These are phyloP conservation scores for Artibeus lituratus DNA, from an alignment of 2,797 vertebrate species.

Conservation along the genomic window DNA sequence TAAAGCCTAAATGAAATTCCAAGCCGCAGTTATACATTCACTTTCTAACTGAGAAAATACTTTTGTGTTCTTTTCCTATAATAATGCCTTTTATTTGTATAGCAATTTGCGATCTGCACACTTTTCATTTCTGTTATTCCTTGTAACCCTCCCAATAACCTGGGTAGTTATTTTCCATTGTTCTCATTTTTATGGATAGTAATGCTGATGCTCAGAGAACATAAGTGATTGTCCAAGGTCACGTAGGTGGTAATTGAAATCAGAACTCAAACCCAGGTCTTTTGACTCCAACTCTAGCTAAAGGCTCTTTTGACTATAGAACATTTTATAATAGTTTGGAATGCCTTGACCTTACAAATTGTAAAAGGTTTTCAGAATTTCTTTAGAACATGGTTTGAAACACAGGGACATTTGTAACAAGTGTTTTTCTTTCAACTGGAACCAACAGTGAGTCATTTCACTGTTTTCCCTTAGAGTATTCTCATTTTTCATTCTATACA, in stretches of 20 bases:
- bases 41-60: constrained; percentile 25
- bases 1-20: constrained; percentile 7
- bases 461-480: constrained; percentile 43
- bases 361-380: constrained; percentile 45
- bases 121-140: not conserved
- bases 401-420: not conserved
- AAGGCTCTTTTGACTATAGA: constrained; percentile 28
- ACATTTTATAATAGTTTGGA: constrained; percentile 4
- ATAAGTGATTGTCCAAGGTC: constrained; percentile 53
- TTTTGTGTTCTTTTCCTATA: not conserved
- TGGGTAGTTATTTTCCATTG: not conserved
- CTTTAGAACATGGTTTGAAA: constrained; percentile 15
- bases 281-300: constrained; percentile 30
- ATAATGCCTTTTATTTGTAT: constrained; percentile 4
- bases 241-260: constrained; percentile 43
- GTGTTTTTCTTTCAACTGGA: constrained; percentile 45
- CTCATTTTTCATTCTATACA: constrained; percentile 55
- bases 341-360: constrained; percentile 33
- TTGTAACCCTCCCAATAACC: not conserved
- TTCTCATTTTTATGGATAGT: constrained; percentile 38
- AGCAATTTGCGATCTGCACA: not conserved
- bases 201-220: not conserved
- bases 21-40: not conserved
- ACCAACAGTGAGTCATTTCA: constrained; percentile 34
- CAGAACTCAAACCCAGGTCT: constrained; percentile 54